Evolutionary conservation across 2,113 vertebrate genomes (phyloP).

Genomic region (Megaceryle maxima): DNA sequence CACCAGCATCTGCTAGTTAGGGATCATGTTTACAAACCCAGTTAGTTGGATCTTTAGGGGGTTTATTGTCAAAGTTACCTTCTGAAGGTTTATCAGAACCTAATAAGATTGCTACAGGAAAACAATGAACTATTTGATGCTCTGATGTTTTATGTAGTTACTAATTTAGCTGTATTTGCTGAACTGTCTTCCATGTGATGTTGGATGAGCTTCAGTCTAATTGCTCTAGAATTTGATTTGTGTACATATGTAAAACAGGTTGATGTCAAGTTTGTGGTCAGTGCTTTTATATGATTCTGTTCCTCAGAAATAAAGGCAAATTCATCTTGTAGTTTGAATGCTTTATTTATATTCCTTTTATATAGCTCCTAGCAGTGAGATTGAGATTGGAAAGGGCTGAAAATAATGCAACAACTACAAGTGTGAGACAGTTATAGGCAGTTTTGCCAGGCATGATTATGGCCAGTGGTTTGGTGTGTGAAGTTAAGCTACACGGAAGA

Average conservation of each 20-base stretch:
- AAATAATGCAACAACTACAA: no score
- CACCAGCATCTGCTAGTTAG: neutral
- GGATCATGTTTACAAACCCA: neutral
- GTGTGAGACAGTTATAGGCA: neutral
- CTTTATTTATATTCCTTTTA: neutral
- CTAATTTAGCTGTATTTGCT: neutral
- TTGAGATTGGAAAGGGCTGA: neutral
- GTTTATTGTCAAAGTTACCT: neutral
- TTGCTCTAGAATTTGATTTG: neutral
- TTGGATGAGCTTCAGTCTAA: neutral
- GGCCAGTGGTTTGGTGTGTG: neutral
- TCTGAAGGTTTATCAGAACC: neutral
- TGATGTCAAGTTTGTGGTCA: neutral
- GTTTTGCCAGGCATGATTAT: neutral
- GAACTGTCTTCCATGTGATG: neutral
- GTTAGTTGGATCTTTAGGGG: neutral
- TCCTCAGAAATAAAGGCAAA: neutral
- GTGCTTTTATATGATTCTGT: neutral
- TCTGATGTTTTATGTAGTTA: neutral
- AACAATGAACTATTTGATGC: neutral
- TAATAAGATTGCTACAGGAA: neutral
- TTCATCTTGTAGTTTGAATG: neutral
- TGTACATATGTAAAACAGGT: neutral
- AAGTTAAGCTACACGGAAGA: neutral
- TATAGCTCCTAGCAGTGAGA: neutral